Conservation (phyloP, 2,113 vertebrate species). For the mouse (Mus musculus) region GRCm39 chr10:21548501-21549000, state of each 20-base stretch:
- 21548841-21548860: constrained; percentile 41
- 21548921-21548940: constrained; percentile 42
- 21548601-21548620: constrained; percentile 19
- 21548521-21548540: constrained; percentile 9
- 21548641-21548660: not conserved
- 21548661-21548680: not conserved
- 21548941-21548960: constrained; percentile 46
- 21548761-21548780: constrained; percentile 54
- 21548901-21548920: constrained; percentile 58
- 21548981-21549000: constrained; percentile 60
- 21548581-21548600: not conserved
- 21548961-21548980: constrained; percentile 55
- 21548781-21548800: constrained; percentile 43
- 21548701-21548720: not conserved
- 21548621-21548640: not conserved
- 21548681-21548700: not conserved
- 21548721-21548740: not conserved
- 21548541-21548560: not conserved
- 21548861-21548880: not conserved
- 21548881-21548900: constrained; percentile 49
- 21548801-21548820: constrained; percentile 48
- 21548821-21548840: constrained; percentile 33
- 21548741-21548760: not conserved
- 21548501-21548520: too few species aligned
- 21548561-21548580: not conserved